Evolutionary conservation across 2,888 invertebrate species (phyloP), one percentile per base, ranked within the genome.

Genomic region (Nezara viridula): DNA sequence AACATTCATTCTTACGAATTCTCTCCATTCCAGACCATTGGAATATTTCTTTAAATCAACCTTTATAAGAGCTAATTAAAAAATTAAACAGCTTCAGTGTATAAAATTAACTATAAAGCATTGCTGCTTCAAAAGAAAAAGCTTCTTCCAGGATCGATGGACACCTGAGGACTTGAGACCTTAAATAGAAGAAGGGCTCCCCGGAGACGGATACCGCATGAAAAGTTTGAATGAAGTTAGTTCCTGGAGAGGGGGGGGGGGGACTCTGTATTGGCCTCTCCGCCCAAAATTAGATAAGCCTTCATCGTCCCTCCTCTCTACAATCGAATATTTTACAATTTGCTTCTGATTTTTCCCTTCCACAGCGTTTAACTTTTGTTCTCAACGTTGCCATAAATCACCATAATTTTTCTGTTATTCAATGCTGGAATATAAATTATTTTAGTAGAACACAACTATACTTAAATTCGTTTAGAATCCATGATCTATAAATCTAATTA

Each of bases 311-410:
- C 37, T 60, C 14, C 27, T 73, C 37, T 19, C 60, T 60, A 60
- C 27, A 73, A 73, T 73, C 66, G 66, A 73, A 73, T 73, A 73
- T 73, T 73, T 73, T 73, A 73, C 66, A 73, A 73, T 73, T 73
- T 73, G 7, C 37, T 73, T 37, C 32, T 73, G 66, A 73, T 73
- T 73, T 73, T 1, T 32, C 19, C 37, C 32, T 9, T 73, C 32
- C 2, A 1, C 21, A 21, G 21, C 16, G 5, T 73, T 73, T 37
- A 73, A 37, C 66, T 73, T 73, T 37, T 73, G 66, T 73, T 73
- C 66, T 73, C 66, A 73, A 73, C 21, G 3, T 73, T 73, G 19
- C 19, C 16, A 73, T 21, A 60, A 27, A 27, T 60, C 14, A 60
- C 14, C 10, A 60, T 60, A 60, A 24, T 24, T 4, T 73, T 60